Evolutionary conservation across 2,888 invertebrate species (phyloP).

Genomic region (Trachelus troglodyta): DNA sequence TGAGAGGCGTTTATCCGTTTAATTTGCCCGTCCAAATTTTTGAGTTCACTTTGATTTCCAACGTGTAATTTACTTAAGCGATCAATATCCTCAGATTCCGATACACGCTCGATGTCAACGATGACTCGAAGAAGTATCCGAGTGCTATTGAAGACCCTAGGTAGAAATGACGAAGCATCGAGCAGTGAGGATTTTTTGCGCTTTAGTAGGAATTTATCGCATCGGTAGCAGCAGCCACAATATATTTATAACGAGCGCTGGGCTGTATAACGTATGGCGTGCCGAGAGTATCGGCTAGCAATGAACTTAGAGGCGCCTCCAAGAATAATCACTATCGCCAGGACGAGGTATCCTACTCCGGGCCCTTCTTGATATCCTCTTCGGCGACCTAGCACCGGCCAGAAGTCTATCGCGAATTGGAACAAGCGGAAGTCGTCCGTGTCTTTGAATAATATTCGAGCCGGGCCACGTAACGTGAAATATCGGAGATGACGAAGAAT

Average conservation of each 20-base stretch:
- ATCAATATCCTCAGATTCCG: neutral
- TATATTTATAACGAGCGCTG: conserved; percentile 28
- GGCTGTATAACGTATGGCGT: conserved; percentile 32
- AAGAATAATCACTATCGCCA: conserved; percentile 36
- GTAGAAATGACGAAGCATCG: neutral
- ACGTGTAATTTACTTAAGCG: conserved; percentile 1
- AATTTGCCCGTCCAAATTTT: neutral
- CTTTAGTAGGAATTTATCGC: conserved; percentile 27
- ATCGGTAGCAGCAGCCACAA: conserved; percentile 22
- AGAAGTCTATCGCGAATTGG: conserved; percentile 9
- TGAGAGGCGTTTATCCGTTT: neutral
- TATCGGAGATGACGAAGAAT: neutral
- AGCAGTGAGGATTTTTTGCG: conserved; percentile 9
- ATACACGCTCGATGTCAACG: neutral
- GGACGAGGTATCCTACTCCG: conserved; percentile 3
- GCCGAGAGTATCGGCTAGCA: conserved; percentile 29
- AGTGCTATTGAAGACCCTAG: neutral
- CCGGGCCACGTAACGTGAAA: accelerated
- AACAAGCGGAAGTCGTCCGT: neutral
- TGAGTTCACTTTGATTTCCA: neutral
- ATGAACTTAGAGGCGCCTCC: conserved; percentile 28
- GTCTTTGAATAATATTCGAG: neutral
- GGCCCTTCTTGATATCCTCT: conserved; percentile 23
- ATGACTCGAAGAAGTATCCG: neutral
- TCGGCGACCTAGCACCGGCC: conserved; percentile 14